Evolutionary conservation across 2,888 invertebrate genomes (phyloP).

Genomic region (Lasioglossum leucozonium): DNA sequence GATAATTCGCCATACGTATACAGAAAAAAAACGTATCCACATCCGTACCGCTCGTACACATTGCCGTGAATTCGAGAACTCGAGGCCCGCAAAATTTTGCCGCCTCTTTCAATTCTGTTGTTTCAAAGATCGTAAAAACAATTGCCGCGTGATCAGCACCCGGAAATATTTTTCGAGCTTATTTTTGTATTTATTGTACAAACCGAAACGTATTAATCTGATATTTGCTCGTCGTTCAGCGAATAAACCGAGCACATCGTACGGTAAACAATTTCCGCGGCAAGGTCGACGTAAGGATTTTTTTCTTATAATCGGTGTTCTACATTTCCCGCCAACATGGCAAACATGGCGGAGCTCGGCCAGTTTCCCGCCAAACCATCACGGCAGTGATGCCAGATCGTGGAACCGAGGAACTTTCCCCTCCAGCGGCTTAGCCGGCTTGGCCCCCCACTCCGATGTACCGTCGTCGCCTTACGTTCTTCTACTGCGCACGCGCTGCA

Average conservation of each 20-base stretch:
- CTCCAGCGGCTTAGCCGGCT: too few species aligned
- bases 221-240: neutral
- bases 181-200: neutral
- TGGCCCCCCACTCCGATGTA: too few species aligned
- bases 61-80: neutral
- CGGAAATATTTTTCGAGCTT: neutral
- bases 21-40: neutral
- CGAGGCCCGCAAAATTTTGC: neutral
- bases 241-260: neutral
- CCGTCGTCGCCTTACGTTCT: too few species aligned
- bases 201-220: too few species aligned
- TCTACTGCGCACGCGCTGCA: too few species aligned
- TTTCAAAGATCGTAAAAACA: constrained; percentile 32
- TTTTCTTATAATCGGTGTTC: constrained; percentile 57
- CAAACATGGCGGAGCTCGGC: constrained; percentile 77
- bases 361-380: constrained; percentile 80
- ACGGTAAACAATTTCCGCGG: neutral
- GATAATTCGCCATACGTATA: neutral
- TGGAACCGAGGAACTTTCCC: too few species aligned
- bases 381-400: too few species aligned
- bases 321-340: constrained; percentile 80
- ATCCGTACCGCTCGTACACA: neutral
- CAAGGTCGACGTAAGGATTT: constrained; percentile 51
- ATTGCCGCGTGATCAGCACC: neutral
- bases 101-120: constrained; percentile 27